phyloP scores from a whole-genome alignment of 2,113 vertebrate genomes.

The Indicator maculatus region DNA sequence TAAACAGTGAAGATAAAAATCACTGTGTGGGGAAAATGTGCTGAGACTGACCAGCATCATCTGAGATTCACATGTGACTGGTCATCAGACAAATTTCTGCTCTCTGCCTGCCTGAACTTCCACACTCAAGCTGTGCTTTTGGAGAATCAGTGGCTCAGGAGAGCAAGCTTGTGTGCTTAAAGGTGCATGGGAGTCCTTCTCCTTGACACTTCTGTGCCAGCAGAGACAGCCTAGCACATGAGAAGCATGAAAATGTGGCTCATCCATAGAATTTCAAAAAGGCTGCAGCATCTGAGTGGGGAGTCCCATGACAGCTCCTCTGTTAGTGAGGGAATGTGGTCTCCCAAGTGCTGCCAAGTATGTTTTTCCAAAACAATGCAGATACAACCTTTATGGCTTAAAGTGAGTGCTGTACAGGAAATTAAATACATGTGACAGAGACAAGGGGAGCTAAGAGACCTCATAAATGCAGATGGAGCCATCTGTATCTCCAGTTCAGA shows the following conservation, averaged over 20 bases:
- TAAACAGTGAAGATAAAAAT: neutral
- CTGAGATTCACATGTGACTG: neutral
- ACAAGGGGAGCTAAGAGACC: slow-evolving; percentile 4
- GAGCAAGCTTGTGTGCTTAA: neutral
- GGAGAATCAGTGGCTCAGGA: neutral
- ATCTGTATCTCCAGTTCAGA: slow-evolving; percentile 48
- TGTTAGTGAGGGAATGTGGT: neutral
- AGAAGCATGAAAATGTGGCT: neutral
- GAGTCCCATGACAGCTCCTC: neutral
- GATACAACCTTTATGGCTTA: slow-evolving; percentile 15
- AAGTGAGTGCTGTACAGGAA: neutral
- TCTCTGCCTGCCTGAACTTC: neutral
- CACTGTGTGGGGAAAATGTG: neutral
- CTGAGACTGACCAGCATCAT: neutral
- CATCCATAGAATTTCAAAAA: neutral
- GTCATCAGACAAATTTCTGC: neutral
- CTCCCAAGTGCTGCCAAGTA: neutral
- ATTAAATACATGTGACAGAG: slow-evolving; percentile 56
- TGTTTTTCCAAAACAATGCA: neutral
- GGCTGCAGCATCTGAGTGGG: neutral
- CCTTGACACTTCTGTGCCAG: neutral
- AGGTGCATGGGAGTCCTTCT: neutral
- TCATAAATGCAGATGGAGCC: slow-evolving; percentile 16
- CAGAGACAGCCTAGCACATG: neutral
- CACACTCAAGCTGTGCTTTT: neutral